Evolutionary conservation across 2,888 invertebrate species (phyloP).

Genomic region (Tachystola acroxantha): DNA sequence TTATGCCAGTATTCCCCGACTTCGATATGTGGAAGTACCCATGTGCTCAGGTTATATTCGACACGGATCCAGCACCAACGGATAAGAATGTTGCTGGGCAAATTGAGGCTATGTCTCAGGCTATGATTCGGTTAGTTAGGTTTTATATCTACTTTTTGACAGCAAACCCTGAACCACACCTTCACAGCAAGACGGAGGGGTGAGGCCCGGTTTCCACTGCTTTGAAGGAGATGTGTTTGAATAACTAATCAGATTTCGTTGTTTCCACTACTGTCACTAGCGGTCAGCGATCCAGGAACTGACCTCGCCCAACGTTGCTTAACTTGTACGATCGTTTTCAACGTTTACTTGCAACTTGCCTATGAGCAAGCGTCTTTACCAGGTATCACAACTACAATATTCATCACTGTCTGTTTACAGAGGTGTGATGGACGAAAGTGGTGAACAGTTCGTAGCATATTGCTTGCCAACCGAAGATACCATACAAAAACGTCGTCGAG

Average conservation of each 20-base stretch:
- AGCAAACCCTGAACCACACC: too few species aligned
- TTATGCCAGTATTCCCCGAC: slow-evolving; percentile 93
- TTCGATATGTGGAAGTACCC: slow-evolving; percentile 98
- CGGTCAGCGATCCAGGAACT: too few species aligned
- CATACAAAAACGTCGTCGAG: slow-evolving; percentile 90
- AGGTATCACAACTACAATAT: too few species aligned
- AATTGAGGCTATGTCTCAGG: slow-evolving; percentile 98
- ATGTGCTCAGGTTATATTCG: slow-evolving; percentile 98
- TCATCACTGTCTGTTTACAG: slow-evolving; percentile 73
- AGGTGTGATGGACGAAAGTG: slow-evolving; percentile 99
- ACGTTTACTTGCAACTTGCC: too few species aligned
- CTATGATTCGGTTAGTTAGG: slow-evolving; percentile 91
- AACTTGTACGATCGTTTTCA: too few species aligned
- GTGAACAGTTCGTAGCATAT: slow-evolving; percentile 99
- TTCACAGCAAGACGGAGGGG: too few species aligned
- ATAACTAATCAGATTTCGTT: too few species aligned
- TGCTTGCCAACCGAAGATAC: slow-evolving; percentile 97
- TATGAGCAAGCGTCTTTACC: too few species aligned
- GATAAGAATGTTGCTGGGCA: slow-evolving; percentile 92
- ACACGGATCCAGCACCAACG: slow-evolving; percentile 96
- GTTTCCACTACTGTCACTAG: too few species aligned
- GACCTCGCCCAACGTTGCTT: too few species aligned
- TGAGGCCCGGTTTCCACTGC: too few species aligned
- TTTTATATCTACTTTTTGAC: neutral
- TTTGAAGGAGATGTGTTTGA: too few species aligned